Conservation (phyloP, 2,888 invertebrate species). For the Papilio demoleus region DNA sequence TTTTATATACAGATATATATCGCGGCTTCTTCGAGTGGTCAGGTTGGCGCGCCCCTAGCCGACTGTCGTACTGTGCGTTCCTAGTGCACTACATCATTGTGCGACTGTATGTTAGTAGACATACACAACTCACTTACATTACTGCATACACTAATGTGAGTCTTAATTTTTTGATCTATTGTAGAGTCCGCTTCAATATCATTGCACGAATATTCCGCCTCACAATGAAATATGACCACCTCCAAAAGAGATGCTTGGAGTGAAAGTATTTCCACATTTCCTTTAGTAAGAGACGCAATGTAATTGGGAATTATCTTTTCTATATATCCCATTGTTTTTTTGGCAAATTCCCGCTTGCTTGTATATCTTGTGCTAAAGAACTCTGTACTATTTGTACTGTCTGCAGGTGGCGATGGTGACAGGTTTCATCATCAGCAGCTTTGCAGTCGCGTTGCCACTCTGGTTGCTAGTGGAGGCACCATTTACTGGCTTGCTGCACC, state of each 20-base stretch:
- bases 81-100: background rate
- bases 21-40: constrained; percentile 4
- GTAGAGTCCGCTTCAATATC: too few relatives aligned
- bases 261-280: too few relatives aligned
- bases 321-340: too few relatives aligned
- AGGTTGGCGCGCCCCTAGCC: background rate
- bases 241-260: too few relatives aligned
- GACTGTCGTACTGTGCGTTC: constrained; percentile 10
- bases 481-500: background rate
- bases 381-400: too few relatives aligned
- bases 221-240: too few relatives aligned
- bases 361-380: too few relatives aligned
- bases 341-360: too few relatives aligned
- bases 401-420: background rate
- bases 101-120: background rate
- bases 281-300: too few relatives aligned
- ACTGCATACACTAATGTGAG: background rate
- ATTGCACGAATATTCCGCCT: too few relatives aligned
- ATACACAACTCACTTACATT: background rate
- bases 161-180: too few relatives aligned
- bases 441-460: background rate
- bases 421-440: background rate
- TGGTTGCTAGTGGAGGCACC: constrained; percentile 11
- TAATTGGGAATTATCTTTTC: too few relatives aligned
- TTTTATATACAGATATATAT: background rate